phyloP scores from a whole-genome alignment of 1,140 invertebrate species.

The Helicorthomorpha holstii region DNA sequence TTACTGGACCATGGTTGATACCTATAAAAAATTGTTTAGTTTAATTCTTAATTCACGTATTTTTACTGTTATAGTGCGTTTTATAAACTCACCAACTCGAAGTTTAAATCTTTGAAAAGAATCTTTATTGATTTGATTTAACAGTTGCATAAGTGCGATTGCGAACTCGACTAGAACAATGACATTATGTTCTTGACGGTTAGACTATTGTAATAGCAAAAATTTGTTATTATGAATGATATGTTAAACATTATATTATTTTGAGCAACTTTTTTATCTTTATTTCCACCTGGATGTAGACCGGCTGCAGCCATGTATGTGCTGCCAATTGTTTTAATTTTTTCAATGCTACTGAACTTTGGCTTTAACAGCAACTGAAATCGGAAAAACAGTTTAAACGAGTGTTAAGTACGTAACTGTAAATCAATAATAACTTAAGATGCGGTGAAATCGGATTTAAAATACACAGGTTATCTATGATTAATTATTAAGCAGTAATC shows the following conservation, averaged over 20 bases:
- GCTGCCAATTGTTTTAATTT: slow-evolving; percentile 96
- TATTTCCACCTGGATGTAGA: slow-evolving; percentile 69
- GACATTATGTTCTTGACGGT: slow-evolving; percentile 70
- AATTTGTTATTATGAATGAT: not conserved
- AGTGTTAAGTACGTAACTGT: no score
- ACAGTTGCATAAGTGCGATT: slow-evolving; percentile 70
- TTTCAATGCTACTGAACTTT: slow-evolving; percentile 90
- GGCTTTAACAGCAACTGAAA: slow-evolving; percentile 71
- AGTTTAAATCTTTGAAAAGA: slow-evolving; percentile 90
- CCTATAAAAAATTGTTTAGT: slow-evolving; percentile 29
- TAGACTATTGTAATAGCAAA: not conserved
- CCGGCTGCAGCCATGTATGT: slow-evolving; percentile 97
- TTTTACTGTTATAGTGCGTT: slow-evolving; percentile 7
- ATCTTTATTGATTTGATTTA: slow-evolving; percentile 90
- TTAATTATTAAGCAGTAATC: no score
- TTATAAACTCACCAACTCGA: slow-evolving; percentile 52
- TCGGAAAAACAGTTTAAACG: slow-evolving; percentile 4
- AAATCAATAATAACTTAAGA: no score
- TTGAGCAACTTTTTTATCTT: slow-evolving; percentile 37
- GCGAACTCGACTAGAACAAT: slow-evolving; percentile 84
- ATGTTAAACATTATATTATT: slow-evolving; percentile 4
- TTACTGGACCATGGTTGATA: slow-evolving; percentile 84
- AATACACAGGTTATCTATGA: no score
- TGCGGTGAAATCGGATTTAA: no score
- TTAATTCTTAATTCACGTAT: no score